These are phyloP conservation scores for Paralichthys olivaceus DNA, from an alignment of 2,113 vertebrate species.

Conservation along the genomic window DNA sequence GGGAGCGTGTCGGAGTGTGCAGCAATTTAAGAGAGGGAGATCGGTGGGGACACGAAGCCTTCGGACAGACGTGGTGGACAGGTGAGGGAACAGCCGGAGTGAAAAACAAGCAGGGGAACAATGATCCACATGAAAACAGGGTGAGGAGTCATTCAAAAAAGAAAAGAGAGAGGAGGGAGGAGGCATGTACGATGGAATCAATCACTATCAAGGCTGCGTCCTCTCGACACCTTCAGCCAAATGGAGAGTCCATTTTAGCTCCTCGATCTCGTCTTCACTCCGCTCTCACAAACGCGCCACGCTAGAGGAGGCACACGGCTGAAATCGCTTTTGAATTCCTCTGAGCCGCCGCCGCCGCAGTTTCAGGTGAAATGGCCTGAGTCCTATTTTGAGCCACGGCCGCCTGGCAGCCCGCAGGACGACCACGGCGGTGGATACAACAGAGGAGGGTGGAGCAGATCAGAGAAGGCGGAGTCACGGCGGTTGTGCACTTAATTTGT, in stretches of 20 bases:
- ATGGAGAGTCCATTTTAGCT: conserved; percentile 35
- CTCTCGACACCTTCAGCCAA: conserved; percentile 38
- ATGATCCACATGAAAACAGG: conserved; percentile 30
- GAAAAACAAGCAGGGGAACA: conserved; percentile 14
- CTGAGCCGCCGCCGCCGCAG: neutral
- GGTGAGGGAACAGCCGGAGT: conserved; percentile 8
- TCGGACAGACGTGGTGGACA: neutral
- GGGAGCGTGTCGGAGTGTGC: neutral
- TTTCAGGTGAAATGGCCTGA: conserved; percentile 43
- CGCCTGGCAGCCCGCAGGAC: neutral
- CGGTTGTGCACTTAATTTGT: too few species aligned
- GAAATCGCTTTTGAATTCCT: conserved; percentile 22
- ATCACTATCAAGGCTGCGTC: conserved; percentile 60
- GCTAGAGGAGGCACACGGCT: conserved; percentile 17
- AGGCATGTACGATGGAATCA: conserved; percentile 37
- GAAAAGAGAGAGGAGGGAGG: neutral
- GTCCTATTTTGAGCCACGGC: conserved; percentile 33
- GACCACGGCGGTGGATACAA: neutral
- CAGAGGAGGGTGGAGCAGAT: neutral
- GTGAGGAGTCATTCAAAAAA: conserved; percentile 9
- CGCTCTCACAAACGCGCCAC: conserved; percentile 33
- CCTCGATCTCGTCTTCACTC: conserved; percentile 11
- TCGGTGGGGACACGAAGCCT: neutral
- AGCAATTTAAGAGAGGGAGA: conserved; percentile 14
- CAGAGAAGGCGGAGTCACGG: too few species aligned